phyloP scores from a whole-genome alignment of 2,113 vertebrate genomes.

The Phylloscopus whistleri region DNA sequence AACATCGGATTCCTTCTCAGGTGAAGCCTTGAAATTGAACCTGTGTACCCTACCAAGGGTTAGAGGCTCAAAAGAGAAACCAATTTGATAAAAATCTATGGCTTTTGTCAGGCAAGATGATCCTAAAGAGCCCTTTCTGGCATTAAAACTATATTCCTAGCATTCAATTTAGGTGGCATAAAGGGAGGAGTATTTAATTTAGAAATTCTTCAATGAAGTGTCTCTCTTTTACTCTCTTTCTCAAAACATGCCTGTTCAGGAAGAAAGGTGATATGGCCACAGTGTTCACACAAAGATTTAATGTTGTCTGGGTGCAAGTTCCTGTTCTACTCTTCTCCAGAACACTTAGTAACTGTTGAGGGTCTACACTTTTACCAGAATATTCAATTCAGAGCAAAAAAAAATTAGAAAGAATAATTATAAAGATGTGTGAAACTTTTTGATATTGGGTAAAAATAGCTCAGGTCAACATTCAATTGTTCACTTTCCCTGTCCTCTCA shows the following conservation, averaged over 20 bases:
- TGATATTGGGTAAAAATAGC: neutral
- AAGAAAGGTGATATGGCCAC: neutral
- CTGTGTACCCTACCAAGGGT: neutral
- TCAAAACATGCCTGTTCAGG: neutral
- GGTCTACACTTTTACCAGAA: neutral
- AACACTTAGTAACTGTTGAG: neutral
- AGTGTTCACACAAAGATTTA: neutral
- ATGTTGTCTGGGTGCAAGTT: neutral
- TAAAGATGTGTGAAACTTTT: neutral
- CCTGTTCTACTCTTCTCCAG: neutral
- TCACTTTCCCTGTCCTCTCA: neutral
- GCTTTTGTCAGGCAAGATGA: neutral
- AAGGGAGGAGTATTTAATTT: neutral
- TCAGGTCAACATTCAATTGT: neutral
- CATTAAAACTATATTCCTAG: neutral
- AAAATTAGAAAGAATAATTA: neutral
- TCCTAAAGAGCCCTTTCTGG: neutral
- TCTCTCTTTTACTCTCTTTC: neutral
- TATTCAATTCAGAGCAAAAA: neutral
- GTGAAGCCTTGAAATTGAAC: conserved; percentile 24
- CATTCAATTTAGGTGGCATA: neutral
- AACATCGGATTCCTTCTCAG: neutral
- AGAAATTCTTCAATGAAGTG: neutral
- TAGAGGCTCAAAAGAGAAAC: neutral
- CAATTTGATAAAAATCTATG: neutral